Conservation (phyloP, 2,113 vertebrate species). For the Serilophus lunatus region DNA sequence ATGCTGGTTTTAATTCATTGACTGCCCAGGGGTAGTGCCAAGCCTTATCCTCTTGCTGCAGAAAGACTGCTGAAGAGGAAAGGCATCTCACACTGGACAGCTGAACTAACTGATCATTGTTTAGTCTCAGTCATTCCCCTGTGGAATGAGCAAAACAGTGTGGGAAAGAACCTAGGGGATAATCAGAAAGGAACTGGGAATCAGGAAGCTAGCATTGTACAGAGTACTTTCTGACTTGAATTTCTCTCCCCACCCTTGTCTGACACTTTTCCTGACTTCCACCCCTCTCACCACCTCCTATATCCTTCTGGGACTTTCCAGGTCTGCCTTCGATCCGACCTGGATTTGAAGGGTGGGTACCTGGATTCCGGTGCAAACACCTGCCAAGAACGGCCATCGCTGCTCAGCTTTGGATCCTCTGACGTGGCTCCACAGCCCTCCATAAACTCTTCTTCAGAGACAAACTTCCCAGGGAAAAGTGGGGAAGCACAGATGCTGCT, state of each 20-base stretch:
- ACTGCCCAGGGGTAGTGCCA: background rate
- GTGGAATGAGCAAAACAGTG: background rate
- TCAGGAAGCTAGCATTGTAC: background rate
- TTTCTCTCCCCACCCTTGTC: constrained; percentile 35
- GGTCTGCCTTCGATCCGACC: constrained; percentile 86
- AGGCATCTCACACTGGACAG: background rate
- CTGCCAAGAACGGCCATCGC: constrained; percentile 80
- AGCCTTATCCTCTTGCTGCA: background rate
- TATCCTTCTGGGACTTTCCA: constrained; percentile 60
- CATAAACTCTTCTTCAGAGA: constrained; percentile 70
- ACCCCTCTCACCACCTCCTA: background rate
- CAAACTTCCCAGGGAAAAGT: constrained; percentile 73
- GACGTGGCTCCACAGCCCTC: constrained; percentile 77
- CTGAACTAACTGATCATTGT: background rate
- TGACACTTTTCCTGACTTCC: background rate
- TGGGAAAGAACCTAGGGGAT: background rate
- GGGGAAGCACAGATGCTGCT: constrained; percentile 76
- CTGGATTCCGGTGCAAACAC: constrained; percentile 80
- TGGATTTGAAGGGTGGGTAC: constrained; percentile 81
- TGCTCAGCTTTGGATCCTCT: constrained; percentile 72
- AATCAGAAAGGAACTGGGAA: background rate
- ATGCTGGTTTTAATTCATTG: background rate
- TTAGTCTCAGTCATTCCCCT: background rate
- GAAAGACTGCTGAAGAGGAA: background rate
- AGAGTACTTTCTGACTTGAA: background rate